These are phyloP conservation scores for Heterodera schachtii DNA, from an alignment of 1,140 invertebrate species.

Conservation along the genomic window DNA sequence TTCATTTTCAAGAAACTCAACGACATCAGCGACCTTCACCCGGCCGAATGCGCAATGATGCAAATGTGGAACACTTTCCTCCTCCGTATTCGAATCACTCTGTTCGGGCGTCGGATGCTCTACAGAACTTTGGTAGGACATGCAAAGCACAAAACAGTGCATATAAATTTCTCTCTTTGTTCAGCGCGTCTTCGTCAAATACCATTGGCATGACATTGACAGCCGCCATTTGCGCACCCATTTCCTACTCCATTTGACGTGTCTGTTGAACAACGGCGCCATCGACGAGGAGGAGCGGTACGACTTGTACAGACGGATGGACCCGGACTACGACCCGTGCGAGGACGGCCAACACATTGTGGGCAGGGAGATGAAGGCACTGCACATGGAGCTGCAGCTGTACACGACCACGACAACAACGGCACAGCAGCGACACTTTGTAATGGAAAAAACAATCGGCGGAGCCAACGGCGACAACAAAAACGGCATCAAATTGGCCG, in stretches of 20 bases:
- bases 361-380: constrained; percentile 13
- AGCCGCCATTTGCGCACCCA: constrained; percentile 29
- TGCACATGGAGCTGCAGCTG: constrained; percentile 12
- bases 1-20: constrained; percentile 28
- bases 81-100: constrained; percentile 35
- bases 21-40: constrained; percentile 38
- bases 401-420: neutral
- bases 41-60: constrained; percentile 34
- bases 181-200: constrained; percentile 33
- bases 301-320: constrained; percentile 31
- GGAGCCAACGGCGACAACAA: neutral
- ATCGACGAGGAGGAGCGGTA: constrained; percentile 40
- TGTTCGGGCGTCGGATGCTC: constrained; percentile 33
- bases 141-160: neutral
- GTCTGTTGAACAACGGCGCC: neutral
- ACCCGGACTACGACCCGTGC: constrained; percentile 19
- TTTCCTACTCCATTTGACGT: constrained; percentile 31
- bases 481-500: neutral
- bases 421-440: neutral
- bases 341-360: constrained; percentile 29
- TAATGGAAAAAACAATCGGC: no score
- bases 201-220: constrained; percentile 16
- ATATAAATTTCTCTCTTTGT: constrained; percentile 8
- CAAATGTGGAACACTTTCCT: constrained; percentile 39
- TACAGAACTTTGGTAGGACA: constrained; percentile 34